Base-by-base conservation (phyloP, 2,888 invertebrate genomes). In the Xylophagus ater region DNA sequence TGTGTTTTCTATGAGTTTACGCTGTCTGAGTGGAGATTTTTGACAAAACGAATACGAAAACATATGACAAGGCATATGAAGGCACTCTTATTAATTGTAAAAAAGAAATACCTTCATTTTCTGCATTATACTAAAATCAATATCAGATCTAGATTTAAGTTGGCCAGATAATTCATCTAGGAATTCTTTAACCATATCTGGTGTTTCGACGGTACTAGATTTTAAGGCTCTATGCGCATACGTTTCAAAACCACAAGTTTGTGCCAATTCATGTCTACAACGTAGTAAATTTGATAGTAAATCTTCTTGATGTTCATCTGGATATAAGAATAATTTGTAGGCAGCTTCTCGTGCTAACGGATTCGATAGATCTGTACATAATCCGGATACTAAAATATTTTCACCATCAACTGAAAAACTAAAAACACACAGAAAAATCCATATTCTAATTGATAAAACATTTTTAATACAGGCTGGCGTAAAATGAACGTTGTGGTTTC, bases 141-240 rank as follows among this genome's bases (percentile, higher is more conserved):
- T 61, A 19, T 69, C 67, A 0, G 89, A 87, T 51, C 80, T 70
- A 25, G 72, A 69, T 51, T 73, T 67, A 2, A 94, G 63, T 48
- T 81, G 74, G 34, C 76, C 70, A 0, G 82, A 78, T 18, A 94
- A 67, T 26, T 73, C 73, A 51, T 85, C 75, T 3, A 96, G 69
- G 65, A 96, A 94, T 44, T 81, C 72, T 38, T 71, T 67, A 0
- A 92, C 90, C 51, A 81, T 78, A 34, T 77, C 71, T 0, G 94
- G 84, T 1, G 73, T 77, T 56, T 88, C 85, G 52, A 86, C 82
- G 30, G 90, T 79, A 51, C 92, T 89, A 6, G 87, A 86, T 54
- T 81, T 81, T 40, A 94, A 73, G 2, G 92, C 90, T 53, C 90
- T 73, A 57, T 96, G 86, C 1, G 87, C 84, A 53, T 85, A 97